Conservation (phyloP, 2,888 invertebrate genomes). For the Oscheius sp. region DNA sequence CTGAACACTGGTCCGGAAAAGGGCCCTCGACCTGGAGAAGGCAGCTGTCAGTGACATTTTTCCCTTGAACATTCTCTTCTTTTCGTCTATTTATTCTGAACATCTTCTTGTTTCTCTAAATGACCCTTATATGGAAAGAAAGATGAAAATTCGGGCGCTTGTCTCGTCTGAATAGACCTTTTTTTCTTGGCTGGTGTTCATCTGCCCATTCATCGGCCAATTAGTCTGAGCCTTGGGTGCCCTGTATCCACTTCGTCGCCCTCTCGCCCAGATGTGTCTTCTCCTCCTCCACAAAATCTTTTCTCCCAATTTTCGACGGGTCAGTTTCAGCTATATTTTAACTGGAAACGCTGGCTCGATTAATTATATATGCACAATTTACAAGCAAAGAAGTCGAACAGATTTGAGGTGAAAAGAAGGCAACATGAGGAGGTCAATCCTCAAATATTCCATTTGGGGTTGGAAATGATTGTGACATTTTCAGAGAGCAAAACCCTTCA, state of each 20-base stretch:
- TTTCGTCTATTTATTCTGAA: not conserved
- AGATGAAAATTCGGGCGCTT: not conserved
- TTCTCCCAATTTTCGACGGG: slow-evolving; percentile 11
- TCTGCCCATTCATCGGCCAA: slow-evolving; percentile 24
- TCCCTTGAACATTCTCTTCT: not conserved
- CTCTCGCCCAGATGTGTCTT: slow-evolving; percentile 26
- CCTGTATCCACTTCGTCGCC: not conserved
- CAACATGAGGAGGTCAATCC: slow-evolving; percentile 18
- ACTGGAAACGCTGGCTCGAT: not conserved
- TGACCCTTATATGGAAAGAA: no score
- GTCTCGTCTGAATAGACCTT: not conserved
- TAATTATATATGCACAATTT: slow-evolving; percentile 49
- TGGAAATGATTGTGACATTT: slow-evolving; percentile 22
- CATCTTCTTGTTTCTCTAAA: not conserved
- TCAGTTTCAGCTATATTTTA: not conserved
- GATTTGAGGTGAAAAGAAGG: slow-evolving; percentile 46
- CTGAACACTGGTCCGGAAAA: not conserved
- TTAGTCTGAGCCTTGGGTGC: slow-evolving; percentile 2
- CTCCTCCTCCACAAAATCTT: slow-evolving; percentile 19
- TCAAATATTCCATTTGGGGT: no score
- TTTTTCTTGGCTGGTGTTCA: not conserved
- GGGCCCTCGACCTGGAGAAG: not conserved
- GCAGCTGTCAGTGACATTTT: slow-evolving; percentile 2
- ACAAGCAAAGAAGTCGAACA: slow-evolving; percentile 43
- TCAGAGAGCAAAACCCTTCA: slow-evolving; percentile 71